These are phyloP conservation scores for Rhodinocichla rosea DNA, from an alignment of 2,113 vertebrate genomes.

Conservation along the genomic window DNA sequence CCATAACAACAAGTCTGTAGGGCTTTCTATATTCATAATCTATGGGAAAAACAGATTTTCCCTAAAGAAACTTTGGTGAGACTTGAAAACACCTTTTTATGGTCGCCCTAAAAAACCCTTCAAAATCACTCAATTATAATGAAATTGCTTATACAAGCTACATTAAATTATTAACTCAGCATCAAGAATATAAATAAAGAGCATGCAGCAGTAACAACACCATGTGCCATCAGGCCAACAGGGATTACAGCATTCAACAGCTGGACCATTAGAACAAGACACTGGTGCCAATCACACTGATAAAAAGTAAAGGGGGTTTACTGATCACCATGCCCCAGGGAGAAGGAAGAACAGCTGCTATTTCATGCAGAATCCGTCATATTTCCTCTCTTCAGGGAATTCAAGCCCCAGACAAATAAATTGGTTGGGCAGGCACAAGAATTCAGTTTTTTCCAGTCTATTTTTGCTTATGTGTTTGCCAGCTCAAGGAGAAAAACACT, in stretches of 20 bases:
- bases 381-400: slow-evolving; percentile 49
- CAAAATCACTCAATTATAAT: neutral
- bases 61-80: neutral
- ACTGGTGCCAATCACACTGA: slow-evolving; percentile 24
- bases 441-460: neutral
- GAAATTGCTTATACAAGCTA: neutral
- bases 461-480: neutral
- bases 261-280: neutral
- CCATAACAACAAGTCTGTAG: neutral
- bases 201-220: neutral
- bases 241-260: slow-evolving; percentile 16
- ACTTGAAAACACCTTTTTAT: slow-evolving; percentile 12
- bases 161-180: neutral
- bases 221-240: neutral
- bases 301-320: neutral
- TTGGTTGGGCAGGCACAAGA: slow-evolving; percentile 20
- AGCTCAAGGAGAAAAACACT: slow-evolving; percentile 26
- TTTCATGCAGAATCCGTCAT: slow-evolving; percentile 6
- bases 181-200: neutral
- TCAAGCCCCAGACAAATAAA: slow-evolving; percentile 15
- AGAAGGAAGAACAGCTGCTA: slow-evolving; percentile 52
- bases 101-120: neutral
- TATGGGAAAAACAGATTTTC: neutral
- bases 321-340: neutral
- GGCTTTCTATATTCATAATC: neutral